These are phyloP conservation scores for Eupithecia inturbata DNA, from an alignment of 2,888 invertebrate genomes.

Conservation along the genomic window DNA sequence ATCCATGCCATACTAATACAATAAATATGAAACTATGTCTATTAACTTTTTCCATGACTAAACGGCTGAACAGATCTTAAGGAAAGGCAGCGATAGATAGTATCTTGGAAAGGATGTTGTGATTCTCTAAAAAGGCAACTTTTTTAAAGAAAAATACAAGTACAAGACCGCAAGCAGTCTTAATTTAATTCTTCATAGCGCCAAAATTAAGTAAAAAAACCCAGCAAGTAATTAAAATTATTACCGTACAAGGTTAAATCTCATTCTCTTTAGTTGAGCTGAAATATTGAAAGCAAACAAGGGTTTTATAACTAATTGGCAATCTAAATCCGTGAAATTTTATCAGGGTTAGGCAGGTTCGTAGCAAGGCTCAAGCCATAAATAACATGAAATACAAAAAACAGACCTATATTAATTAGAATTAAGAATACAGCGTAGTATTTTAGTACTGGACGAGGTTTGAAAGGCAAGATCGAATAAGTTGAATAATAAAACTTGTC, in stretches of 20 bases:
- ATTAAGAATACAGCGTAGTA: too few relatives aligned
- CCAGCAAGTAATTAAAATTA: neutral
- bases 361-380: neutral
- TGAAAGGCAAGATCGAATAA: too few relatives aligned
- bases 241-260: slow-evolving; percentile 6
- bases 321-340: slow-evolving; percentile 42
- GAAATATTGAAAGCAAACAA: slow-evolving; percentile 23
- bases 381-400: neutral
- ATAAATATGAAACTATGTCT: neutral
- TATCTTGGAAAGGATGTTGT: neutral
- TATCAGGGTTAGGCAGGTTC: slow-evolving; percentile 16
- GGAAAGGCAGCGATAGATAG: neutral
- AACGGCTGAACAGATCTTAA: neutral
- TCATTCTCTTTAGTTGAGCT: slow-evolving; percentile 6
- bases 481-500: too few relatives aligned
- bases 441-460: too few relatives aligned
- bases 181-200: neutral
- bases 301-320: slow-evolving; percentile 44
- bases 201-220: neutral
- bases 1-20: neutral
- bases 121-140: too few relatives aligned
- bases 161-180: too few relatives aligned
- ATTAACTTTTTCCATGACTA: neutral
- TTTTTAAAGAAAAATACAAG: neutral
- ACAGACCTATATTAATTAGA: too few relatives aligned